Conservation (phyloP, 2,888 invertebrate genomes). For the Mimumesa dahlbomi region DNA sequence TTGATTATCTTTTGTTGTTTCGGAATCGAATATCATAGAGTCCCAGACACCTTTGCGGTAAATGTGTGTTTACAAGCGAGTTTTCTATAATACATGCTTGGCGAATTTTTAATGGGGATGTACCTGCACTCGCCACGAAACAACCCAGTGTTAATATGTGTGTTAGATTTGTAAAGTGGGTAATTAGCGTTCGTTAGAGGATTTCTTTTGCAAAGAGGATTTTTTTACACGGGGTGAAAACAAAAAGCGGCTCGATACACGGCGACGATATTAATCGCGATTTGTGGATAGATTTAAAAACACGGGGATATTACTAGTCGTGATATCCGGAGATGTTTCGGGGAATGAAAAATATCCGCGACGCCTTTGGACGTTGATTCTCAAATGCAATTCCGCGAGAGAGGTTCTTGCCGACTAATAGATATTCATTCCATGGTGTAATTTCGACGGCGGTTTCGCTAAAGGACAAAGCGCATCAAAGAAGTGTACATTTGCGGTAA, state of each 20-base stretch:
- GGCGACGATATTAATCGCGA: constrained; percentile 7
- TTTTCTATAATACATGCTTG: constrained; percentile 44
- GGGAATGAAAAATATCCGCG: constrained; percentile 6
- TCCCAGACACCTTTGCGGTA: constrained; percentile 22
- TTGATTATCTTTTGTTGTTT: no score
- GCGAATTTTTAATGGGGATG: constrained; percentile 13
- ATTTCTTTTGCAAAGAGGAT: no score
- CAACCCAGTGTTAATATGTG: not conserved
- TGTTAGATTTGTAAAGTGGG: no score
- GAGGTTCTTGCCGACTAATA: not conserved
- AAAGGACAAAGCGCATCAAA: constrained; percentile 13
- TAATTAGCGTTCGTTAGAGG: no score
- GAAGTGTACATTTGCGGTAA: constrained; percentile 1
- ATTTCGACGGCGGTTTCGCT: constrained; percentile 21
- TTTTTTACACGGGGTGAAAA: no score
- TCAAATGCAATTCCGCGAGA: constrained; percentile 29
- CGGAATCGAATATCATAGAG: no score
- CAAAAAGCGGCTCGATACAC: constrained; percentile 18
- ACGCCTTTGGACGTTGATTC: constrained; percentile 45
- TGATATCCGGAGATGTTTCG: no score
- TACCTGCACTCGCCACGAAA: not conserved
- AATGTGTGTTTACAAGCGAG: constrained; percentile 35
- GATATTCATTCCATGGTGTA: not conserved
- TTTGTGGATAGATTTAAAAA: no score
- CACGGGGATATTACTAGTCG: no score